Conservation (phyloP, 2,113 vertebrate species). For the Heterotis niloticus region DNA sequence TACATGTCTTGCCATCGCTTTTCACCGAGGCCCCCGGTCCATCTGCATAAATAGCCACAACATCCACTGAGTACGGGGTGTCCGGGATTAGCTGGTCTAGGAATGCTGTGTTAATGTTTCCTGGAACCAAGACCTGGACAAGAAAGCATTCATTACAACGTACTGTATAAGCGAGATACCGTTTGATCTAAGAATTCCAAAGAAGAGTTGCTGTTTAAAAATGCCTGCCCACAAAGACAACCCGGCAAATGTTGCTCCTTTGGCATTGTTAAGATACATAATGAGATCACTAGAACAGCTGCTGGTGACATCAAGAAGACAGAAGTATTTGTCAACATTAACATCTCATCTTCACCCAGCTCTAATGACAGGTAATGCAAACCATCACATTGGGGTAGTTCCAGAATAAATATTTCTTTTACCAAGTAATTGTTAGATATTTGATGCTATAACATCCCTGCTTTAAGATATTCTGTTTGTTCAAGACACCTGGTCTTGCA, state of each 20-base stretch:
- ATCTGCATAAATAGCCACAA: conserved; percentile 80
- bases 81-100: conserved; percentile 84
- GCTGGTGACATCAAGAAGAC: conserved; percentile 33
- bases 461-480: neutral
- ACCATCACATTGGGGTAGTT: neutral
- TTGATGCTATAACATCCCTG: neutral
- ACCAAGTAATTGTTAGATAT: neutral
- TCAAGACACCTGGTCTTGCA: neutral
- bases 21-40: conserved; percentile 73
- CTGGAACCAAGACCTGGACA: conserved; percentile 79
- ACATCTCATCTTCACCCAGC: conserved; percentile 52
- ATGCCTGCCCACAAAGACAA: conserved; percentile 19
- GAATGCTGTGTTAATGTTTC: conserved; percentile 71
- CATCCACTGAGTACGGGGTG: conserved; percentile 78
- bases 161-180: neutral
- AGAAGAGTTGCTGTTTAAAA: conserved; percentile 25
- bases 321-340: conserved; percentile 39
- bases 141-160: neutral
- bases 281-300: conserved; percentile 52
- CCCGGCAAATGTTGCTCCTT: conserved; percentile 30
- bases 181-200: neutral
- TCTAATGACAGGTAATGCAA: conserved; percentile 9
- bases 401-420: conserved; percentile 18
- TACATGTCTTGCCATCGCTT: conserved; percentile 81
- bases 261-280: conserved; percentile 53